Conservation (phyloP, 2,113 vertebrate species). For the Chloropsis cyanopogon region DNA sequence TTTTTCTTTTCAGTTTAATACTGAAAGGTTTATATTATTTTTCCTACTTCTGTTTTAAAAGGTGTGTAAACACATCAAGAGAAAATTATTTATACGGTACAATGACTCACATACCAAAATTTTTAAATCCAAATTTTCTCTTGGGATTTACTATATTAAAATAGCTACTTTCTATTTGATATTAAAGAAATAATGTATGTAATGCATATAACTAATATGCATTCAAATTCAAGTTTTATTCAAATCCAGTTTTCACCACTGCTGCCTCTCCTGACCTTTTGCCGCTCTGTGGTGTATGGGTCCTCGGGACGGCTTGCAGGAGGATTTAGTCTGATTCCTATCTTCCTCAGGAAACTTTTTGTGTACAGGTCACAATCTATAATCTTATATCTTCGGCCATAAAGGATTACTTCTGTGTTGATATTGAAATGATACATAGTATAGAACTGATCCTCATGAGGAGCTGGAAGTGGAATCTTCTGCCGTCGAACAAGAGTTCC, state of each 20-base stretch:
- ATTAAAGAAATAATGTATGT: neutral
- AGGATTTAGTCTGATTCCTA: slow-evolving; percentile 79
- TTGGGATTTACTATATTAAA: neutral
- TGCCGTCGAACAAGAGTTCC: slow-evolving; percentile 86
- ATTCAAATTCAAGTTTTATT: neutral
- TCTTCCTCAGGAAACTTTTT: slow-evolving; percentile 82
- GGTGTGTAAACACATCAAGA: neutral
- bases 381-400: slow-evolving; percentile 82
- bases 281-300: slow-evolving; percentile 74
- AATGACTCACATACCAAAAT: neutral
- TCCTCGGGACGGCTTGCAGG: slow-evolving; percentile 73
- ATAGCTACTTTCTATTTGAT: neutral
- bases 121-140: neutral
- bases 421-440: slow-evolving; percentile 87
- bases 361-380: slow-evolving; percentile 87
- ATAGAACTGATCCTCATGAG: slow-evolving; percentile 85
- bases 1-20: neutral
- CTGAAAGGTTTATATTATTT: neutral
- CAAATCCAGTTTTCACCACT: neutral
- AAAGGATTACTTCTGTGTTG: slow-evolving; percentile 79
- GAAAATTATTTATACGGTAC: neutral
- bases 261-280: slow-evolving; percentile 72
- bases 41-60: neutral
- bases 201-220: neutral
- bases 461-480: slow-evolving; percentile 83